Conservation (phyloP, 2,113 vertebrate species). For the Scatophagus argus region DNA sequence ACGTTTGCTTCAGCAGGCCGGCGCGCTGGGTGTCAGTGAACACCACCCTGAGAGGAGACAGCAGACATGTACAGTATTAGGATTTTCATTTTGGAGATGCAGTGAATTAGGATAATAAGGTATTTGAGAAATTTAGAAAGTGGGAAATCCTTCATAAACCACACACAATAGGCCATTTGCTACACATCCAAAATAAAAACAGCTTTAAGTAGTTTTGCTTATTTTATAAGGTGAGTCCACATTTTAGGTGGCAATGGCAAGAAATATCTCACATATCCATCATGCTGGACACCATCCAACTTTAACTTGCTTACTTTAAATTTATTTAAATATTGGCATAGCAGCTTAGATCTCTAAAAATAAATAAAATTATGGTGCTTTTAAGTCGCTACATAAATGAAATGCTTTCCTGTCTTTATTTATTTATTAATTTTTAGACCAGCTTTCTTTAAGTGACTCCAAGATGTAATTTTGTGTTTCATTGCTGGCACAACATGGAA, state of each 20-base stretch:
- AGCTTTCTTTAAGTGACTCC: conserved; percentile 40
- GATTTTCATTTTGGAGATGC: conserved; percentile 8
- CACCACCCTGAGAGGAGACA: conserved; percentile 60
- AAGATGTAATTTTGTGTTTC: conserved; percentile 41
- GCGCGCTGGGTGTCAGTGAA: conserved; percentile 25
- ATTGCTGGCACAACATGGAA: conserved; percentile 51
- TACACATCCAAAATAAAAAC: neutral
- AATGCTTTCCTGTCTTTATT: conserved; percentile 7
- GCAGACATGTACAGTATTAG: conserved; percentile 40
- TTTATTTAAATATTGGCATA: conserved; percentile 21
- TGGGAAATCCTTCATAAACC: neutral
- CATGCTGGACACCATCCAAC: neutral
- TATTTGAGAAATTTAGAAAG: neutral
- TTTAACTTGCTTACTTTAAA: conserved; percentile 7
- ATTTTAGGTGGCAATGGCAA: neutral
- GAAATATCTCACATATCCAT: neutral
- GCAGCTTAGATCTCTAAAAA: neutral
- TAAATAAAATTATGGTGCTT: neutral
- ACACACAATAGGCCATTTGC: neutral
- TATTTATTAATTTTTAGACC: conserved; percentile 10
- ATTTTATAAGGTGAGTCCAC: neutral
- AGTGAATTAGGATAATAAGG: neutral
- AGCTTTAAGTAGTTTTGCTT: neutral
- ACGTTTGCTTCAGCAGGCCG: conserved; percentile 39
- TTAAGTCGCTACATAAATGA: conserved; percentile 9